These are phyloP conservation scores for Calidris pygmaea DNA, from an alignment of 2,113 vertebrate species.

Conservation along the genomic window DNA sequence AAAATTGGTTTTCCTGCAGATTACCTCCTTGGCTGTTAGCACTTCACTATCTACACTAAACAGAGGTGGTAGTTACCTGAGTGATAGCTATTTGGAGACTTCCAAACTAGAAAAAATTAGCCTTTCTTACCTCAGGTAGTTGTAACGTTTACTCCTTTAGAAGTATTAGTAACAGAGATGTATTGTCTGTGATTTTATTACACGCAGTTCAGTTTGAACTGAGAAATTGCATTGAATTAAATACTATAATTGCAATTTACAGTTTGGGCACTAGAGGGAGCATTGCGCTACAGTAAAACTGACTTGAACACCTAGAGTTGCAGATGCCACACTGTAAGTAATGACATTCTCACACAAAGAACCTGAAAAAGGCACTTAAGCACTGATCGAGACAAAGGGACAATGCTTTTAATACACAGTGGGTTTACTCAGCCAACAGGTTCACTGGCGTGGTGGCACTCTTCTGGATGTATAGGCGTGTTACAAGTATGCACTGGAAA, in stretches of 20 bases:
- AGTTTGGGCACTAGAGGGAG: neutral
- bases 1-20: neutral
- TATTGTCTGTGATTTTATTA: neutral
- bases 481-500: neutral
- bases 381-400: neutral
- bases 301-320: accelerated
- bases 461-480: neutral
- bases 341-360: accelerated
- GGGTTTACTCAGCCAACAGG: neutral
- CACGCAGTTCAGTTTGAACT: neutral
- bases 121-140: neutral
- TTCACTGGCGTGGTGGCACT: neutral
- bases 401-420: neutral
- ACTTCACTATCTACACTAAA: neutral
- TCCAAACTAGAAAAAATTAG: neutral
- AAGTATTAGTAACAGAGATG: neutral
- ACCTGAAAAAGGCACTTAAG: neutral
- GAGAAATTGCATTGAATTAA: neutral
- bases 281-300: neutral
- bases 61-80: neutral
- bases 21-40: neutral
- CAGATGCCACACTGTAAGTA: too few relatives aligned
- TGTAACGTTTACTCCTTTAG: neutral
- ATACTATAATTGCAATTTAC: neutral
- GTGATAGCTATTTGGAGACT: neutral